phyloP scores from a whole-genome alignment of 2,888 invertebrate genomes.

The Trachelus tabidus region DNA sequence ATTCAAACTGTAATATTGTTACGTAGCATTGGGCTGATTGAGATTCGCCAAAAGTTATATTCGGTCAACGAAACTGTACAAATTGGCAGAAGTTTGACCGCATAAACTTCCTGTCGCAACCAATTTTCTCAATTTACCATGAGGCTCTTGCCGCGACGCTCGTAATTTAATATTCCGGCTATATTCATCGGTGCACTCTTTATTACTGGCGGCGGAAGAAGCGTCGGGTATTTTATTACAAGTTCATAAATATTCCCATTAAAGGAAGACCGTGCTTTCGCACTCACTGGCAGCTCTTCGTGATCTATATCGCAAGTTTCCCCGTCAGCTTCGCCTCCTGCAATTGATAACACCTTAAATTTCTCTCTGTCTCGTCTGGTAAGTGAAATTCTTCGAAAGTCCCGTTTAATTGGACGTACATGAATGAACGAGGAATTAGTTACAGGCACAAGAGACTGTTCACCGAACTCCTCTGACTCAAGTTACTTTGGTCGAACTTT shows the following conservation, averaged over 20 bases:
- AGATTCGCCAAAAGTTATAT: no score
- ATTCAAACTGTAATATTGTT: no score
- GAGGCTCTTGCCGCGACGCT: neutral
- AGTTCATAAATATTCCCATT: constrained; percentile 42
- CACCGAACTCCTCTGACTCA: neutral
- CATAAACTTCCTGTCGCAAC: neutral
- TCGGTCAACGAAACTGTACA: no score
- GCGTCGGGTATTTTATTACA: constrained; percentile 36
- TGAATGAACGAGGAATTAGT: constrained; percentile 46
- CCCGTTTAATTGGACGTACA: constrained; percentile 52
- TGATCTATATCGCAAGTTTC: constrained; percentile 42
- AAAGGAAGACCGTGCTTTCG: constrained; percentile 18
- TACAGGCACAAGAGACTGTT: constrained; percentile 30
- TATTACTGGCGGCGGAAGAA: constrained; percentile 28
- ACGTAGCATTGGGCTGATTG: no score
- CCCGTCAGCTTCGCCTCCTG: constrained; percentile 28
- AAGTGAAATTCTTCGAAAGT: constrained; percentile 60
- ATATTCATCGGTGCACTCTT: constrained; percentile 28
- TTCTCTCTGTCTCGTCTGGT: constrained; percentile 35
- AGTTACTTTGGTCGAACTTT: neutral
- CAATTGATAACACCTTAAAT: constrained; percentile 55
- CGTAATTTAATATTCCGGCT: constrained; percentile 32
- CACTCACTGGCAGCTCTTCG: constrained; percentile 22
- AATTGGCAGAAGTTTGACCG: neutral
- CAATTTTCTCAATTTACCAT: constrained; percentile 5